Percentiles rank a stretch among this genome's conserved stretches.
Evolutionary conservation across 2,888 invertebrate species (phyloP).

Genomic region (Schizotus pectinicornis): DNA sequence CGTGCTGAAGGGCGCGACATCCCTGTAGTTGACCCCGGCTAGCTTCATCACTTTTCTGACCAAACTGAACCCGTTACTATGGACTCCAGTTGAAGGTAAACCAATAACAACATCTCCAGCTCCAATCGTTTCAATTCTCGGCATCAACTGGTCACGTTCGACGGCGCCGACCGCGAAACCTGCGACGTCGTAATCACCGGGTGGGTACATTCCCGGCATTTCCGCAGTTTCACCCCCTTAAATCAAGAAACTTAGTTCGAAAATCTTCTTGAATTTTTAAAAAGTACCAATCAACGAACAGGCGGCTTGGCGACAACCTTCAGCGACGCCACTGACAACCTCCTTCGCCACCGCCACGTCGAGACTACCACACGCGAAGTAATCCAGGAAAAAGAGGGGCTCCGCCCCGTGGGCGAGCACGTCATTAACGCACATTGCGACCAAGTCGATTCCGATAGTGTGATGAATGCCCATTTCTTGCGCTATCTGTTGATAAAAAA

Average conservation of each 20-base stretch:
- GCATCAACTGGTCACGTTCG: constrained; percentile 74
- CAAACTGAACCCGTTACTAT: constrained; percentile 94
- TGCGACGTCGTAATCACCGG: constrained; percentile 91
- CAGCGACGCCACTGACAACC: constrained; percentile 85
- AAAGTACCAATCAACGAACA: constrained; percentile 85
- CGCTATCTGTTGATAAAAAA: constrained; percentile 74
- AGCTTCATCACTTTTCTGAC: constrained; percentile 80
- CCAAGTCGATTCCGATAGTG: constrained; percentile 91
- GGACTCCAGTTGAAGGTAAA: constrained; percentile 87
- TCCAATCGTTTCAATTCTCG: constrained; percentile 69
- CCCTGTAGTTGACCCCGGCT: constrained; percentile 68
- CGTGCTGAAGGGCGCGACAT: constrained; percentile 75
- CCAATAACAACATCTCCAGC: constrained; percentile 85
- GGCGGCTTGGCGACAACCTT: constrained; percentile 84
- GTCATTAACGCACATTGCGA: constrained; percentile 98
- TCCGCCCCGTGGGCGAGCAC: constrained; percentile 94
- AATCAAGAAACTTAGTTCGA: not conserved
- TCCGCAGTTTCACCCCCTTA: constrained; percentile 95
- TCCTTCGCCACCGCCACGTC: constrained; percentile 76
- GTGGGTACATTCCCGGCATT: constrained; percentile 92
- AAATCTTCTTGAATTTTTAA: not conserved
- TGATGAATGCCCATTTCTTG: constrained; percentile 78
- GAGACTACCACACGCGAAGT: constrained; percentile 90
- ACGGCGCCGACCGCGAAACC: constrained; percentile 96
- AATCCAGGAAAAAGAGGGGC: constrained; percentile 95